A percentile compares a stretch with the other conserved stretches of the same genome.
Conservation (phyloP, 2,113 vertebrate species). For the Nothoprocta perdicaria region DNA sequence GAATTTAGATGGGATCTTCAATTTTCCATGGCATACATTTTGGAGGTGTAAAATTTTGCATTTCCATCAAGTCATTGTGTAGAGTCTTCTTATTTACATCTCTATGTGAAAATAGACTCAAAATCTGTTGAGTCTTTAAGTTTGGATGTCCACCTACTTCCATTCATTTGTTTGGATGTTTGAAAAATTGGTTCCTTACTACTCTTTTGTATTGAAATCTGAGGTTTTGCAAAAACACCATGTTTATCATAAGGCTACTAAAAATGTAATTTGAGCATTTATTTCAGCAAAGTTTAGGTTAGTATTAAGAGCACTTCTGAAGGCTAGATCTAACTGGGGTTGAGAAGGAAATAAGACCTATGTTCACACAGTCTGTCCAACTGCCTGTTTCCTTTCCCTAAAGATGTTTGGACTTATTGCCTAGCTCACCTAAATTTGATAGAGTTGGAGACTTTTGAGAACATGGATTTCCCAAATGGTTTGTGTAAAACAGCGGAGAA, state of each 20-base stretch:
- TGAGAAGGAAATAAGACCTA: not conserved
- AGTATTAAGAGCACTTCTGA: not conserved
- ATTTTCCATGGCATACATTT: slow-evolving; percentile 43
- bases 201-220: not conserved
- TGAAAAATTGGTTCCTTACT: not conserved
- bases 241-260: not conserved
- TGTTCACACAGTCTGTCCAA: not conserved
- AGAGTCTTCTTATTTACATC: slow-evolving; percentile 28
- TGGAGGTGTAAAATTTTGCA: not conserved
- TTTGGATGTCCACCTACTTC: not conserved
- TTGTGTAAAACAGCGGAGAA: not conserved
- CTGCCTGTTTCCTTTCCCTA: not conserved
- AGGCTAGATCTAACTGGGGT: not conserved
- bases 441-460: not conserved
- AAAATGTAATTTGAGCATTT: not conserved
- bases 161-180: not conserved
- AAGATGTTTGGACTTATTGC: not conserved
- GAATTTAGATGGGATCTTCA: slow-evolving; percentile 18
- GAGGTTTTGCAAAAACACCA: not conserved
- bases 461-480: not conserved
- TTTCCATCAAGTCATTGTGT: not conserved
- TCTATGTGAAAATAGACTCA: slow-evolving; percentile 22
- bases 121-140: not conserved
- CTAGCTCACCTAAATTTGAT: not conserved
- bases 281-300: not conserved